Base-by-base conservation (phyloP, 2,888 invertebrate genomes). In the Troides helena region DNA sequence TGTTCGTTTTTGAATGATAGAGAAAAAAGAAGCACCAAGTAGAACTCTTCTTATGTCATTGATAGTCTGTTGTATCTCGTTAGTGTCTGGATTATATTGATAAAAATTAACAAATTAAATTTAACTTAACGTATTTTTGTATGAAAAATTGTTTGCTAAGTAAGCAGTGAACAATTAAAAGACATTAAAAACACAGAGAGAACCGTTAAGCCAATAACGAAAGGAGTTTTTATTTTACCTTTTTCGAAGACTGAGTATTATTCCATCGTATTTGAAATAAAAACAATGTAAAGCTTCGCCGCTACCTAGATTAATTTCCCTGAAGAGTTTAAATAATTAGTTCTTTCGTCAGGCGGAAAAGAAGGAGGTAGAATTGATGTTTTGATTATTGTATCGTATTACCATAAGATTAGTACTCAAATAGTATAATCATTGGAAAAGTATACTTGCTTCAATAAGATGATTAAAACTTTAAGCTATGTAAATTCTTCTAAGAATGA, bases 311-410 rank as follows among this genome's bases (percentile, higher is more conserved):
- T 58, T 58, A 58, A 58, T 58, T 58, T 58, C 57, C 57, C 57
- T n/a, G 23, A 58, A 58, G 57, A 58, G 57, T 58, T 58, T 58
- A 23, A 58, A 58, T 58, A 58, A 58, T 58, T 14, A 58, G 23
- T 12, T 8, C 57, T 58, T 58, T 58, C 57, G 23, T n/a, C 57
- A 58, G 8, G 57, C 57, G 23, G 12, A 58, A 23, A 58, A 58
- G 23, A 23, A 58, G 10, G 57, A 25, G 57, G n/a, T 53, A 53
- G 53, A 58, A 23, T 25, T 23, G 57, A 58, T 23, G 57, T 58
- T 58, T 23, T 56, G 6, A 56, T 56, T 58, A 23, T 58, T 23
- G 23, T 53, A n/a, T 10, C 12, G 23, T 23, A 58, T 58, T 58
- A 23, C 12, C 25, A 25, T 7, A 23, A 58, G 10, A 14, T 10